Base-by-base conservation (phyloP, 2,797 vertebrate genomes). In the Hybognathus amarus region DNA sequence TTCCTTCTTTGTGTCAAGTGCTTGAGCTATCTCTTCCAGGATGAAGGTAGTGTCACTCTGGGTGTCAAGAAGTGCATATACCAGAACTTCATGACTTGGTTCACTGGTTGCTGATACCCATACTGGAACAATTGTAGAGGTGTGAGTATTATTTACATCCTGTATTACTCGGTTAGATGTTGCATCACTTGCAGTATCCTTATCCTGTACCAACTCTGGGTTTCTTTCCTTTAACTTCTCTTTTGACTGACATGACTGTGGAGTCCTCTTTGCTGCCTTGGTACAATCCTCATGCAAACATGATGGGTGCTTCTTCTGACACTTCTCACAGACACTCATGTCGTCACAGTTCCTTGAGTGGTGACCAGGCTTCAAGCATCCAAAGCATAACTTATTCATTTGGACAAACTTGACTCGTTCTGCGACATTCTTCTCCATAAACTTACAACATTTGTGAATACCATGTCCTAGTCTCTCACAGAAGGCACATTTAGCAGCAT, bases 331-430 rank as follows among this genome's bases (percentile, higher is more conserved):
- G 74, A 74, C 61, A 30, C 73, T 79, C 13, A 69, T 84, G 4
- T 82, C 30, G 9, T 80, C 27, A 76, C 69, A 82, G 18, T 30
- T 77, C 22, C n/a, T 86, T 77, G 75, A 82, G 9, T 33, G 74
- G 84, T 84, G 81, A 33, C 79, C 79, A 30, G 50, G 74, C 45
- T 83, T 76, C 54, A 87, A 85, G 71, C 77, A 85, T 18, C 80
- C 77, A 74, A 87, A 87, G 27, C 85, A 88, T 61, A 86, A 64
- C 36, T 77, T 86, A 15, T 82, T 83, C 47, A 56, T 8, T 10
- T 80, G 63, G 7, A 86, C 82, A 84, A 87, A 88, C 68, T 85
- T 82, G 5, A 86, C 66, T 24, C 69, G 40, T 24, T 86, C 85
- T 71, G 75, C 3, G 38, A 71, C 38, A 42, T 64, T 76, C 4